Base-by-base conservation (phyloP, 2,888 invertebrate species). In the Plemyria rubiginata region DNA sequence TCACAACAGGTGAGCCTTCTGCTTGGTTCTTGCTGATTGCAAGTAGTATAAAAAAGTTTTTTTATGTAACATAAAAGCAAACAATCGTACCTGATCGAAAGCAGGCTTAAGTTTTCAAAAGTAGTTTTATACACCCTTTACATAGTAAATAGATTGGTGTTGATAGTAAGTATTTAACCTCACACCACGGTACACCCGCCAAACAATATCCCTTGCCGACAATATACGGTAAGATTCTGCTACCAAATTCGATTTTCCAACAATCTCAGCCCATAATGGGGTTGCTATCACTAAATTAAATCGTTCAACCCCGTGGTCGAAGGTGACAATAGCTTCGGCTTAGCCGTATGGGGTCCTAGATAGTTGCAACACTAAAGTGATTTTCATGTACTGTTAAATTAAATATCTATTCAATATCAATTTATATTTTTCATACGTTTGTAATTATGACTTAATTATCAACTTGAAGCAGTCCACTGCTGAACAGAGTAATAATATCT, bases 211-310 rank as follows among this genome's bases (percentile, higher is more conserved):
- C 54, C 50, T 48, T 40, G 56, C 57, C 28, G 50, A 51, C 56
- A 56, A 49, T 60, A 57, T 45, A 53, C 54, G 29, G 48, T 49
- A 59, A 55, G 55, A 50, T 49, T 59, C 38, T 45, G 51, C 57
- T 38, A 40, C 50, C 43, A 65, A 74, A 77, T 72, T 69, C 74
- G 71, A 74, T 78, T 75, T 76, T 69, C 71, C 67, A 72, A 67
- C 66, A 73, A 72, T 70, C 70, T 66, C 46, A 61, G 62, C 38
- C 55, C 67, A 61, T 74, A 72, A 71, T 71, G 50, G 63, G 59
- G 58, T 70, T 66, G 71, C 72, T 84, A 84, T 84, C 83, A 75
- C 74, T 79, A 83, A 82, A 84, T 83, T 79, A 79, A 74, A 83
- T 83, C 81, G 73, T 70, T 62, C 68, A 64, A 72, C 68, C 73